phyloP scores from a whole-genome alignment of 2,113 vertebrate species.

The Nibea albiflora region DNA sequence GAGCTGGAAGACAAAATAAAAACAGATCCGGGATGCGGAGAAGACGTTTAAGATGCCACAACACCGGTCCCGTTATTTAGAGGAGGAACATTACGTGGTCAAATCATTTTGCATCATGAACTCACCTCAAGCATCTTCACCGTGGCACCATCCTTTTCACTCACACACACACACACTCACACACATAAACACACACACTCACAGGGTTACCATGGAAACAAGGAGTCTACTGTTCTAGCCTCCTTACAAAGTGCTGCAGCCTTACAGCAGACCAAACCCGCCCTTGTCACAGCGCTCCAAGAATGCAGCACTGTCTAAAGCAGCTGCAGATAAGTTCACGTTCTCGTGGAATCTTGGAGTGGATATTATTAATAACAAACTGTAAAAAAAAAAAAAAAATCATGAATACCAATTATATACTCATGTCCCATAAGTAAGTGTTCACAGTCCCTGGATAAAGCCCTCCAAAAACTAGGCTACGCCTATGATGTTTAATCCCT shows the following conservation, averaged over 20 bases:
- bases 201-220: constrained; percentile 80
- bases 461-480: constrained; percentile 35
- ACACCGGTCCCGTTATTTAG: constrained; percentile 21
- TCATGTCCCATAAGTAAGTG: constrained; percentile 26
- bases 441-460: constrained; percentile 35
- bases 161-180: constrained; percentile 27
- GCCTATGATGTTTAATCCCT: constrained; percentile 45
- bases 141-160: constrained; percentile 36
- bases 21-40: neutral
- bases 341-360: constrained; percentile 11
- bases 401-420: constrained; percentile 37
- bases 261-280: constrained; percentile 60
- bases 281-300: constrained; percentile 47
- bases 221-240: constrained; percentile 65
- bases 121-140: constrained; percentile 70
- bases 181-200: neutral
- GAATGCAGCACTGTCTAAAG: constrained; percentile 56
- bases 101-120: constrained; percentile 65
- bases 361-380: constrained; percentile 9
- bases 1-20: neutral
- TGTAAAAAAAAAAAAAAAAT: neutral
- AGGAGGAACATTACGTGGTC: constrained; percentile 45
- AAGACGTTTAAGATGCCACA: constrained; percentile 14
- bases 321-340: constrained; percentile 35
- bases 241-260: constrained; percentile 71